Evolutionary conservation across 2,888 invertebrate genomes (phyloP).

Genomic region (Microchrysa polita): DNA sequence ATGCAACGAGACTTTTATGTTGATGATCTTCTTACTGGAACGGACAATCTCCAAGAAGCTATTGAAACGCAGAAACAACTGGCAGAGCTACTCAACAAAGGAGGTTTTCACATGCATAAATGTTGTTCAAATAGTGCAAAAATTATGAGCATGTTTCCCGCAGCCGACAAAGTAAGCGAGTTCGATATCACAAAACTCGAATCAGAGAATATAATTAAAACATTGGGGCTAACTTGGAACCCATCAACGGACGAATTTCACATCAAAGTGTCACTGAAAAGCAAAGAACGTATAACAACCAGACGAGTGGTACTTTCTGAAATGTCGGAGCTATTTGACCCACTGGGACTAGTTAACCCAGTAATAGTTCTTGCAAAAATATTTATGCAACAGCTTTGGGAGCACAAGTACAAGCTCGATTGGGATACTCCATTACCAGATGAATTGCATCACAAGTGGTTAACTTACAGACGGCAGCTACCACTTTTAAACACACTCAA

Average conservation of each 20-base stretch:
- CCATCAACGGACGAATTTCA: neutral
- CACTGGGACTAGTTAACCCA: neutral
- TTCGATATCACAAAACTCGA: neutral
- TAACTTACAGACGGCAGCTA: neutral
- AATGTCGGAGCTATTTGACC: neutral
- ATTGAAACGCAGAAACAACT: neutral
- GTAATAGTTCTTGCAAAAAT: constrained; percentile 7
- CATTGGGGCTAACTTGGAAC: neutral
- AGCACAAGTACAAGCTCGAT: neutral
- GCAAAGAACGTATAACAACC: neutral
- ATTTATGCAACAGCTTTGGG: constrained; percentile 2
- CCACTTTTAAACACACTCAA: neutral
- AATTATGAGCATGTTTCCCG: neutral
- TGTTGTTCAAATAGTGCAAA: neutral
- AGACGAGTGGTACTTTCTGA: neutral
- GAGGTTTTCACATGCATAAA: constrained; percentile 1
- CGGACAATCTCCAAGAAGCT: neutral
- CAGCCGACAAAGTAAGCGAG: neutral
- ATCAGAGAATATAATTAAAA: neutral
- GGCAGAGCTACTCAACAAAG: neutral
- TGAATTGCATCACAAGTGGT: neutral
- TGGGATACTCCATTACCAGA: neutral
- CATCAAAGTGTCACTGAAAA: neutral
- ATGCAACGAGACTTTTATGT: constrained; percentile 51
- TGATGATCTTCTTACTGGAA: neutral